Evolutionary conservation across 2,888 invertebrate species (phyloP).

Genomic region (Pilophorus perplexus): DNA sequence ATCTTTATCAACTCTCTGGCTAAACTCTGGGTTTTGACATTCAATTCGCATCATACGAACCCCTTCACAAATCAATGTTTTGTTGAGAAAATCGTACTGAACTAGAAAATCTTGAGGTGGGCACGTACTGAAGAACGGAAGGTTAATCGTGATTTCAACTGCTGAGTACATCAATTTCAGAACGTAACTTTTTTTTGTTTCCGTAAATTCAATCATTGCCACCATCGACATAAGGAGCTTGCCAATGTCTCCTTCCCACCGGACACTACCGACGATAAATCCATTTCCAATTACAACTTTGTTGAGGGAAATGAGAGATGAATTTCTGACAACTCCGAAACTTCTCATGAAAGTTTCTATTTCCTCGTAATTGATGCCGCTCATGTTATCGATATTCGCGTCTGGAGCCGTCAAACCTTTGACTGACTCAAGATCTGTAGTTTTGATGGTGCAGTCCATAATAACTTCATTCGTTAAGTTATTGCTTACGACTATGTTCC

Average conservation of each 20-base stretch:
- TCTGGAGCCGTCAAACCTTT: conserved; percentile 1
- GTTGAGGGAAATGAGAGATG: no score
- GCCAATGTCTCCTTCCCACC: conserved; percentile 20
- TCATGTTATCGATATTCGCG: no score
- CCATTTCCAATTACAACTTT: no score
- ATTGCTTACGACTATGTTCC: background rate
- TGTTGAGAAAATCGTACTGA: background rate
- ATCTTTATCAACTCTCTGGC: conserved; percentile 1
- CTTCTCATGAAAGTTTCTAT: no score
- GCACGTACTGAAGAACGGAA: background rate
- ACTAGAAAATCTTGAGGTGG: background rate
- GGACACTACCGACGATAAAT: no score
- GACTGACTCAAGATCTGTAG: conserved; percentile 8
- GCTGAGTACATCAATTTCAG: conserved; percentile 3
- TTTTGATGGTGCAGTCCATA: background rate
- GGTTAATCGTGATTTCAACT: conserved; percentile 13
- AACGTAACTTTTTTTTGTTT: conserved; percentile 7
- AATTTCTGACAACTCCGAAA: no score
- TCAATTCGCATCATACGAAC: background rate
- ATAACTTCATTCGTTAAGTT: background rate
- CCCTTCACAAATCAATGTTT: conserved; percentile 16
- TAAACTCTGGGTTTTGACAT: conserved; percentile 6
- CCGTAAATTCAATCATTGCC: conserved; percentile 18
- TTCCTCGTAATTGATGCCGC: no score
- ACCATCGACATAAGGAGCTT: background rate